Base-by-base conservation (phyloP, 2,113 vertebrate species). In the Platanista minor region DNA sequence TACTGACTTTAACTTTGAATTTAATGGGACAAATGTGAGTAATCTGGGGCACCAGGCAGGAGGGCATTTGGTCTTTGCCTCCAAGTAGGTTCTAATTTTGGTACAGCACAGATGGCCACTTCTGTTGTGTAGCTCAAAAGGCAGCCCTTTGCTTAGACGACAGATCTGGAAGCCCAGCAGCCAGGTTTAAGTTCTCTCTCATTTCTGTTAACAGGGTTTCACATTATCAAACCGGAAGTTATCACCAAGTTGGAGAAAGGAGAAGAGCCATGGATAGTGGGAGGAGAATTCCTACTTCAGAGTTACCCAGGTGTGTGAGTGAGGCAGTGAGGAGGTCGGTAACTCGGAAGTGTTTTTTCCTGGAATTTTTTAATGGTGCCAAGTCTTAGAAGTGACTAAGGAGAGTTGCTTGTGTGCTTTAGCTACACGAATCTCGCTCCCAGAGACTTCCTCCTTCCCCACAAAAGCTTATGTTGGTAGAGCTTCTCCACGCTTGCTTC, bases 221-320 rank as follows among this genome's bases (percentile, higher is more conserved):
- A 93, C 89, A 77, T 96, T 46, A 92, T 97, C 90, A 98, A 98
- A 95, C 98, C 98, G 9, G 98, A 98, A 92, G 94, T 98, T 36
- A 98, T 98, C 95, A 84, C 66, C 96, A 98, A 98, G 95, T 92
- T 98, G 97, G 97, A 98, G 17, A 97, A 96, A 97, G 98, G 97
- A 97, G 97, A 97, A 92, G 98, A 98, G 74, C 98, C 97, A 36
- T 98, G 98, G 97, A 94, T 85, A 95, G 90, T 88, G 49, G 94
- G 84, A 90, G 93, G 93, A 89, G 93, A 72, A 61, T 75, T 92
- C 83, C 95, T 92, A 36, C 95, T 83, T 84, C 96, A 62, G 52
- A 85, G 78, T 87, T 90, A 15, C 59, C 87, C 95, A 98, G 98
- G 97, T 98, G 89, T 90, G 97, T 97, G 59, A 72, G 80, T n/a